Conservation (phyloP, 2,888 invertebrate species). For the Tipula lateralis region DNA sequence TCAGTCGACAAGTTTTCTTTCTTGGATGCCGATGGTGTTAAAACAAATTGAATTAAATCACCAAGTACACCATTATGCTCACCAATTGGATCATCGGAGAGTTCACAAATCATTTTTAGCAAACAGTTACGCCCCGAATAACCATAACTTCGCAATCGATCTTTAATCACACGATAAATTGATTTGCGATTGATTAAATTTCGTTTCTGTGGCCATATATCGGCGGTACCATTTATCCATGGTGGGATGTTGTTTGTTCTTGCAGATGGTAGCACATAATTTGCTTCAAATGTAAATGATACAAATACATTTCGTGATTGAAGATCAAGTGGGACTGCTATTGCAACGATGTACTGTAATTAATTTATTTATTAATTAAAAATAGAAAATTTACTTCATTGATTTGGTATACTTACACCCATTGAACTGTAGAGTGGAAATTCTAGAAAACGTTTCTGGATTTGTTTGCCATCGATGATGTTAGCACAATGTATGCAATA, state of each 20-base stretch:
- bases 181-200: constrained; percentile 26
- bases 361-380: not conserved
- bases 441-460: not conserved
- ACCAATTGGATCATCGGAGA: constrained; percentile 51
- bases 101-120: constrained; percentile 58
- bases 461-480: not conserved
- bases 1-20: not conserved
- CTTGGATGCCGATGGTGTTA: not conserved
- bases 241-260: not conserved
- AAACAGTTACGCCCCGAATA: constrained; percentile 55
- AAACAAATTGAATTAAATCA: constrained; percentile 49
- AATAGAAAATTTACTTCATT: not conserved
- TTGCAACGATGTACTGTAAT: constrained; percentile 58
- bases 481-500: not conserved
- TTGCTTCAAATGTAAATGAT: constrained; percentile 63
- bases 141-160: constrained; percentile 39
- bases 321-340: constrained; percentile 59
- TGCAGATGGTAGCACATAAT: constrained; percentile 45
- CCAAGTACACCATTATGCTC: constrained; percentile 56
- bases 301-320: constrained; percentile 59
- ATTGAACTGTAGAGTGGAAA: not conserved
- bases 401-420: not conserved
- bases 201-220: not conserved
- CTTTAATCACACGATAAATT: not conserved
- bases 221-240: not conserved